Evolutionary conservation across 1,140 invertebrate genomes (phyloP).

Genomic region (Pseudachorutes palmiensis): DNA sequence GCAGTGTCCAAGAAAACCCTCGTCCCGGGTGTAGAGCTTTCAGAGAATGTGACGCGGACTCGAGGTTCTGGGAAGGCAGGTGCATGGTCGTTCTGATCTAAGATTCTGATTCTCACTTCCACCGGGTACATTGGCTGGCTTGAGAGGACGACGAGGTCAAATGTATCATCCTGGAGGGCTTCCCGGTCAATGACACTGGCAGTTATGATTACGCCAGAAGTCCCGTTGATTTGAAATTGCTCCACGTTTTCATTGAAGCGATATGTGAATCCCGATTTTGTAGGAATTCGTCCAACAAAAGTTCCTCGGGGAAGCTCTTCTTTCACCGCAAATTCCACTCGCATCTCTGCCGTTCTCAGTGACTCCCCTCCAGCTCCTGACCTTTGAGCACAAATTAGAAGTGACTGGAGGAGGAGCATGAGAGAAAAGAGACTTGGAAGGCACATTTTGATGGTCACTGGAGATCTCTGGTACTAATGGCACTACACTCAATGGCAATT

Average conservation of each 20-base stretch:
- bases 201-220: constrained; percentile 72
- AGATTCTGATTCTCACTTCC: constrained; percentile 74
- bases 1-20: constrained; percentile 77
- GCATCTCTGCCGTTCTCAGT: constrained; percentile 57
- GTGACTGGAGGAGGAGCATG: background rate
- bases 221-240: constrained; percentile 70
- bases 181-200: constrained; percentile 73
- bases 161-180: constrained; percentile 62
- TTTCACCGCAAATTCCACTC: constrained; percentile 70
- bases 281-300: constrained; percentile 72
- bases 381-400: background rate
- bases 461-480: no score
- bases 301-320: constrained; percentile 75
- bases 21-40: constrained; percentile 78
- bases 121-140: constrained; percentile 89
- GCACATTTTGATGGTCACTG: no score
- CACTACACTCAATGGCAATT: no score
- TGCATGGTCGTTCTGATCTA: constrained; percentile 82
- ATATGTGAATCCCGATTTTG: constrained; percentile 76
- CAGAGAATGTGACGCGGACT: constrained; percentile 77
- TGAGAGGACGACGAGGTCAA: constrained; percentile 79
- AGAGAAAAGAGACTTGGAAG: no score
- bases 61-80: constrained; percentile 80
- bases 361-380: background rate
- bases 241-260: constrained; percentile 80